Evolutionary conservation across 2,113 vertebrate genomes (phyloP).

Genomic region (rat (Rattus norvegicus)): DNA sequence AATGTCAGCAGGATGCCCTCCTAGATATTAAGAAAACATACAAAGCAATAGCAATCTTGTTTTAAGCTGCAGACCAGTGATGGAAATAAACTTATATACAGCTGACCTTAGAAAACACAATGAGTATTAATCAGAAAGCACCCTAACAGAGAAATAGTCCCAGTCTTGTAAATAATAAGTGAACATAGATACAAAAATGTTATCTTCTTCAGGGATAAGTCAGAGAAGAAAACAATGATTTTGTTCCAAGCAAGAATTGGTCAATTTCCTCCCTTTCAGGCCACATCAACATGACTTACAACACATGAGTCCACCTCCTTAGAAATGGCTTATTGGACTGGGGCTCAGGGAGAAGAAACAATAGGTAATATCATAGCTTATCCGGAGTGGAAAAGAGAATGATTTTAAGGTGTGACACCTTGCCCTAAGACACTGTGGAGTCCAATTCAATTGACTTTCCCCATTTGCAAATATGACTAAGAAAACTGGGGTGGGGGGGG

Average conservation of each 20-base stretch:
- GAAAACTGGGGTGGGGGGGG: not conserved
- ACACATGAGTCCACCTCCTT: not conserved
- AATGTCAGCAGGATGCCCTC: not conserved
- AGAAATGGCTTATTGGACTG: not conserved
- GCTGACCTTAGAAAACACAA: constrained; percentile 11
- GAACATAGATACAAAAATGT: not conserved
- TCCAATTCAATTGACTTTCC: not conserved
- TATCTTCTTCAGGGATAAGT: constrained; percentile 14
- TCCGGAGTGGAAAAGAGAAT: not conserved
- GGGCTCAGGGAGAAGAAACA: not conserved
- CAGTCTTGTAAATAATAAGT: not conserved
- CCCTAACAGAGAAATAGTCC: not conserved
- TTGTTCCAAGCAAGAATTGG: not conserved
- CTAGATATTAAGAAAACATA: not conserved
- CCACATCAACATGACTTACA: not conserved
- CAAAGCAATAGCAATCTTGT: not conserved
- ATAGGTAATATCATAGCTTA: not conserved
- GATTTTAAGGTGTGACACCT: not conserved
- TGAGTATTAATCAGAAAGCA: constrained; percentile 34
- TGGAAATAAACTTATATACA: not conserved
- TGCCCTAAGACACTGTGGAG: not conserved
- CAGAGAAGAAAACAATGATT: not conserved
- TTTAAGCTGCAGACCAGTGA: not conserved
- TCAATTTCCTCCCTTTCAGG: not conserved
- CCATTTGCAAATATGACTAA: not conserved